Evolutionary conservation across 2,888 invertebrate species (phyloP).

Genomic region (Hydrotaea cyrtoneurina): DNA sequence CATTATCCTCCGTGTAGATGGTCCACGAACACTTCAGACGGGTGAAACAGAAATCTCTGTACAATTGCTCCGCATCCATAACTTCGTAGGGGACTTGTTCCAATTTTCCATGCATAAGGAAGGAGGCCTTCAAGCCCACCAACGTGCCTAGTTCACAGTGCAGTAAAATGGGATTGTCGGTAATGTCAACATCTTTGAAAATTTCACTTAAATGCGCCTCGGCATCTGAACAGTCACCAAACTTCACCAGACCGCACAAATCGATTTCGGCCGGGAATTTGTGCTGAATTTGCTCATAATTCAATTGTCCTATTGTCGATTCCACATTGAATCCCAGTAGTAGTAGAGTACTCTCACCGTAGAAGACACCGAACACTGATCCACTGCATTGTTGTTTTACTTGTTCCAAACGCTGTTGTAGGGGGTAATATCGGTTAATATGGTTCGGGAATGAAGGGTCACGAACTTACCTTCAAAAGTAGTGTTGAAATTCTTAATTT

Average conservation of each 20-base stretch:
- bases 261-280: conserved; percentile 89
- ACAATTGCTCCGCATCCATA: conserved; percentile 84
- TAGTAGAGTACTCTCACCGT: conserved; percentile 86
- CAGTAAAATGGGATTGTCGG: conserved; percentile 89
- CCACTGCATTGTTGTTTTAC: conserved; percentile 85
- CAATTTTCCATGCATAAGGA: conserved; percentile 87
- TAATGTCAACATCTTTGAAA: conserved; percentile 87
- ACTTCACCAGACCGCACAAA: conserved; percentile 87
- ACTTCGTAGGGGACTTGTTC: conserved; percentile 85
- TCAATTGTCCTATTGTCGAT: conserved; percentile 82
- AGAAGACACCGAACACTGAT: conserved; percentile 88
- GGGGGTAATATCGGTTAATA: conserved; percentile 25
- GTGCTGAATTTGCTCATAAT: conserved; percentile 82
- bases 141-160: conserved; percentile 83
- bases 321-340: conserved; percentile 87
- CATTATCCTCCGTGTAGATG: conserved; percentile 84
- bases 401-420: conserved; percentile 84
- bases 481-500: conserved; percentile 87
- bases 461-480: conserved; percentile 85
- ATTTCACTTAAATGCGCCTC: conserved; percentile 85
- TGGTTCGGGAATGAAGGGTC: background rate
- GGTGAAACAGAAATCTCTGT: conserved; percentile 87
- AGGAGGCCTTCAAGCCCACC: conserved; percentile 84
- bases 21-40: conserved; percentile 86
- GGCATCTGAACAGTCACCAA: conserved; percentile 84